Base-by-base conservation (phyloP, 2,888 invertebrate species). In the Ennomos quercinarius region DNA sequence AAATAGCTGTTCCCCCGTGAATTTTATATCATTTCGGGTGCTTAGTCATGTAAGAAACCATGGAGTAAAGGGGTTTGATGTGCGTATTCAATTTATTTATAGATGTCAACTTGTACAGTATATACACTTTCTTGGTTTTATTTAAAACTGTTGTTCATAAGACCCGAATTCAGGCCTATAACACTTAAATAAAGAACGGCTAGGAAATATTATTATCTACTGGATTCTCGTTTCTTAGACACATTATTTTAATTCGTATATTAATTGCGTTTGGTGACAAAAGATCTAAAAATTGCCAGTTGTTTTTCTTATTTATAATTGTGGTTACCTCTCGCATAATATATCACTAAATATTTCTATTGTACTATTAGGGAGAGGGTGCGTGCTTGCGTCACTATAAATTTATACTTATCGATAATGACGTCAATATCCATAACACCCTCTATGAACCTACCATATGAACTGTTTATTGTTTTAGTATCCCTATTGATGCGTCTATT, bases 341-440 rank as follows among this genome's bases (percentile, higher is more conserved):
- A 27, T 6, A 71, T 67, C 69, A 69, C 73, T 78, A 76, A 74
- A 74, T 77, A 77, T 78, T 75, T 72, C 51, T 51, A 56, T 61
- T 71, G 72, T 76, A 51, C 78, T 83, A 79, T 76, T 80, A 71
- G 73, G 74, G 79, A 84, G 88, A 89, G 89, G 83, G 84, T 74
- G 74, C 73, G 71, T 67, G 57, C 65, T 81, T 84, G 81, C 84
- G 83, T 86, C 85, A 86, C 85, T 80, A 85, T 86, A 83, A 87
- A 89, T 88, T 86, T 83, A 84, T 84, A 80, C 73, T 78, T 80
- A 81, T 86, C 81, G 80, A 85, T 87, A 88, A 87, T 82, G 79
- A 80, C 78, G 72, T 79, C 77, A 74, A 86, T 80, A 77, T 73
- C 74, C 71, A 79, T 78, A 74, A 77, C 70, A 61, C 64, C 67